A percentile compares a stretch with the other conserved stretches of the same genome.
These are phyloP conservation scores for Neodiprion pinetum DNA, from an alignment of 1,140 invertebrate species.

Conservation along the genomic window DNA sequence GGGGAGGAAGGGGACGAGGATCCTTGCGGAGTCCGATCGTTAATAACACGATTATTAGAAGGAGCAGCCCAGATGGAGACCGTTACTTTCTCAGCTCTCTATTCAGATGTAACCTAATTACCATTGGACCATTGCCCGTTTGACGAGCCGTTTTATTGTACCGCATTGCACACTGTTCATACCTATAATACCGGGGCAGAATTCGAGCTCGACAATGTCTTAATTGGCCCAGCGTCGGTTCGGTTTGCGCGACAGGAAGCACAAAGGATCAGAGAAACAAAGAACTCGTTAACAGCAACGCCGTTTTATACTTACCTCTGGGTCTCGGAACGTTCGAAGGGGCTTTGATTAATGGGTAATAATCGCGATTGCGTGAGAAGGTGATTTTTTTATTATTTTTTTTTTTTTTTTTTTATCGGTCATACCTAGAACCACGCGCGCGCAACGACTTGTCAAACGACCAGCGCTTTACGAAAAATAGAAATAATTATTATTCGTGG, in stretches of 20 bases:
- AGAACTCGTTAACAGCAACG: not conserved
- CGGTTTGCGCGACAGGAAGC: not conserved
- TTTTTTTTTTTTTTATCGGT: no score
- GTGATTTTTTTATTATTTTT: no score
- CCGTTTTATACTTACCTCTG: no score
- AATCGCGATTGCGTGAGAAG: no score
- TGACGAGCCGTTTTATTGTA: not conserved
- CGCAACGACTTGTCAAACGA: no score
- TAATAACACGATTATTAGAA: not conserved
- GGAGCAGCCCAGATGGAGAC: not conserved
- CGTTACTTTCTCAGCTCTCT: conserved; percentile 2
- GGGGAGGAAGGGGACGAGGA: no score
- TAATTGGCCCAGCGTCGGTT: not conserved
- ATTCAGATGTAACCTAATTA: conserved; percentile 2
- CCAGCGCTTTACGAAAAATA: no score
- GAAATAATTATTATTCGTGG: no score
- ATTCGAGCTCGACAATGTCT: conserved; percentile 1
- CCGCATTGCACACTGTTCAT: not conserved
- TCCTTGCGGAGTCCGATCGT: not conserved
- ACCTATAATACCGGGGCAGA: not conserved
- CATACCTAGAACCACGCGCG: no score
- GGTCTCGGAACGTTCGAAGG: no score
- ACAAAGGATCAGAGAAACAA: not conserved
- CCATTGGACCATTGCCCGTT: conserved; percentile 1
- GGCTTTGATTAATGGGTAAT: no score